These are phyloP conservation scores for Tetramorium bicarinatum DNA, from an alignment of 2,888 invertebrate genomes.

Conservation along the genomic window DNA sequence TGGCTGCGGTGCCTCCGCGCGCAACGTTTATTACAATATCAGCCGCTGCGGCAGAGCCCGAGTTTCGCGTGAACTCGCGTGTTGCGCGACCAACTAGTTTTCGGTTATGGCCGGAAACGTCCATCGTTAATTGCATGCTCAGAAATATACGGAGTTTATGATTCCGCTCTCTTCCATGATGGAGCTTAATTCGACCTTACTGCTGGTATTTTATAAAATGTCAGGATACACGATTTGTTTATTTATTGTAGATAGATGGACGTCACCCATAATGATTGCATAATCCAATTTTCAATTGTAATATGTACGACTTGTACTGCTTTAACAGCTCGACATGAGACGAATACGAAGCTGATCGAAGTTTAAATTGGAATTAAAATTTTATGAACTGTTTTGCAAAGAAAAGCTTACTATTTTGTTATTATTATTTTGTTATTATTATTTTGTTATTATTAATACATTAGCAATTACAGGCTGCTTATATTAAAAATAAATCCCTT, in stretches of 20 bases:
- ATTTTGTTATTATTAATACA: not conserved
- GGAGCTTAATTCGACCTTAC: not conserved
- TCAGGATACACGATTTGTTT: not conserved
- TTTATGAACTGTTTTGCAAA: not conserved
- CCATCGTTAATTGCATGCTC: constrained; percentile 21
- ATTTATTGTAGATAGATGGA: constrained; percentile 6
- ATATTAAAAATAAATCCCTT: constrained; percentile 8
- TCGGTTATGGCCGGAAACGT: constrained; percentile 6
- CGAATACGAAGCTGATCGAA: not conserved
- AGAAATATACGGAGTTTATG: not conserved
- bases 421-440: not conserved
- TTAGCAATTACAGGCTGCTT: not conserved
- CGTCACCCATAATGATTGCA: not conserved
- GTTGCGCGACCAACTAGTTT: constrained; percentile 23
- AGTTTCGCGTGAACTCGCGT: constrained; percentile 40
- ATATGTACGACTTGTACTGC: not conserved
- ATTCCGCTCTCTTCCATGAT: not conserved
- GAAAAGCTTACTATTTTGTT: not conserved
- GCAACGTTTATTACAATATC: constrained; percentile 79
- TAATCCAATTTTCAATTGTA: not conserved
- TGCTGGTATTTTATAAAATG: not conserved
- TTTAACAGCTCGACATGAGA: not conserved
- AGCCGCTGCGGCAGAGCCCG: constrained; percentile 52
- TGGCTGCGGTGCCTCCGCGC: constrained; percentile 75
- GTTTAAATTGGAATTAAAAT: not conserved